phyloP scores from a whole-genome alignment of 2,888 invertebrate genomes.

The Micoletzkya japonica region DNA sequence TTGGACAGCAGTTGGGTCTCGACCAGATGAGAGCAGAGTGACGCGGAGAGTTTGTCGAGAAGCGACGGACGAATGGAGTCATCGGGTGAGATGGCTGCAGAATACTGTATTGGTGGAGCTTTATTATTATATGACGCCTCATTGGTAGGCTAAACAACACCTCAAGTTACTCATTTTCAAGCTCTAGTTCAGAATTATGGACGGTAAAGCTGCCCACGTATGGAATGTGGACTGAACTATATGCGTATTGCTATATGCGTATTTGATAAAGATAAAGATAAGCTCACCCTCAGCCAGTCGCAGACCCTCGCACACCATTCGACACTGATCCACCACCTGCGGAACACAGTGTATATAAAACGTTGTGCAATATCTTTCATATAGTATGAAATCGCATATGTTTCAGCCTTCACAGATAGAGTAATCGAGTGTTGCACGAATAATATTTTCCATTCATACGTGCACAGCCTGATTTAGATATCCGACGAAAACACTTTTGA shows the following conservation, averaged over 20 bases:
- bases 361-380: neutral
- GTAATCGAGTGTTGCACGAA: too few relatives aligned
- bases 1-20: conserved; percentile 51
- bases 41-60: conserved; percentile 40
- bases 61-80: conserved; percentile 48
- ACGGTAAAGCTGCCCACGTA: too few relatives aligned
- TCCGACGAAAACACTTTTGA: too few relatives aligned
- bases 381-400: neutral
- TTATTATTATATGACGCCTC: too few relatives aligned
- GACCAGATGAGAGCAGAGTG: conserved; percentile 51
- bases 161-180: too few relatives aligned
- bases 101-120: too few relatives aligned
- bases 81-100: conserved; percentile 37
- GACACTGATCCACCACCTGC: conserved; percentile 43
- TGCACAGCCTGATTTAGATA: neutral
- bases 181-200: too few relatives aligned
- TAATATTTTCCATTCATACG: neutral
- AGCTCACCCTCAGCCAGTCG: conserved; percentile 51
- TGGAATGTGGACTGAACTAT: too few relatives aligned
- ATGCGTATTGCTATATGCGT: too few relatives aligned
- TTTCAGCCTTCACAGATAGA: too few relatives aligned
- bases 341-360: neutral
- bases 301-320: conserved; percentile 58
- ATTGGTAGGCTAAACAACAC: too few relatives aligned
- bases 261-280: neutral